Percentiles rank a stretch among this genome's conserved stretches.
Evolutionary conservation across 2,888 invertebrate genomes (phyloP).

Genomic region (Oligia fasciuncula): DNA sequence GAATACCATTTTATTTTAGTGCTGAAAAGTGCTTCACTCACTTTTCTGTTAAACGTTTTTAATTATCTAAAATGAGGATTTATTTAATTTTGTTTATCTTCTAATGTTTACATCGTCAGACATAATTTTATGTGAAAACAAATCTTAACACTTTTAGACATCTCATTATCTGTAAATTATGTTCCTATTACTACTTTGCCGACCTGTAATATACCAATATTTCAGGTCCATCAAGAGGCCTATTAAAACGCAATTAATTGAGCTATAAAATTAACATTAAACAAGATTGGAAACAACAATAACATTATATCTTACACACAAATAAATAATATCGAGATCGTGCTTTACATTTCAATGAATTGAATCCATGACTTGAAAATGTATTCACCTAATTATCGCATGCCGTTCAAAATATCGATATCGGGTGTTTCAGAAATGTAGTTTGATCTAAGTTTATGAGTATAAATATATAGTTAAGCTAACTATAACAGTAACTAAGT

Average conservation of each 20-base stretch:
- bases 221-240: constrained; percentile 41
- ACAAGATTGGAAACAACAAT: constrained; percentile 57
- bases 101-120: neutral
- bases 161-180: constrained; percentile 38
- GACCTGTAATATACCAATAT: constrained; percentile 34
- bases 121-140: constrained; percentile 15
- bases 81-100: neutral
- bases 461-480: constrained; percentile 18
- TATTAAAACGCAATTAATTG: constrained; percentile 55
- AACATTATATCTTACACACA: constrained; percentile 51
- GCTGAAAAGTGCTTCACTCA: constrained; percentile 20
- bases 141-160: constrained; percentile 12
- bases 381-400: constrained; percentile 42
- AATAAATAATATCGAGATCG: constrained; percentile 50
- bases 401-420: constrained; percentile 16
- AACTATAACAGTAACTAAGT: constrained; percentile 27
- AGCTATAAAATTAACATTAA: constrained; percentile 58
- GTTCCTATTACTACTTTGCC: constrained; percentile 11
- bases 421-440: constrained; percentile 24
- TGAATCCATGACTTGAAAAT: constrained; percentile 48
- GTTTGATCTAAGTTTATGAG: constrained; percentile 29
- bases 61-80: neutral
- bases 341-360: constrained; percentile 53
- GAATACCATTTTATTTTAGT: constrained; percentile 22
- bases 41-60: constrained; percentile 20